Evolutionary conservation across 2,113 vertebrate genomes (phyloP).

Genomic region (Beaufortia kweichowensis): DNA sequence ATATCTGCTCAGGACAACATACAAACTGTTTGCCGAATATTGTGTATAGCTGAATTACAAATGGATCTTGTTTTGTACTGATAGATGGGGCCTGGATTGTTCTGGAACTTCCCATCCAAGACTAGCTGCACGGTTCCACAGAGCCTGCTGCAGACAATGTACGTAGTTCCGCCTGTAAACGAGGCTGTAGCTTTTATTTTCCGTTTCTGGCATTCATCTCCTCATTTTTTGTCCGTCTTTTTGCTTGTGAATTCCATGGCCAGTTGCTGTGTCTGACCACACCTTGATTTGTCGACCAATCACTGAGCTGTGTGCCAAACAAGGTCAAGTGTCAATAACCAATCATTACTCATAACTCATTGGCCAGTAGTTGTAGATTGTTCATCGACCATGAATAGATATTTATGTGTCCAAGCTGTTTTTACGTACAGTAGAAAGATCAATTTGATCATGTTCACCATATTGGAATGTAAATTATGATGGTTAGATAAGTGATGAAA

Average conservation of each 20-base stretch:
- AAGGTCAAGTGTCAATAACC: constrained; percentile 37
- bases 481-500: no score
- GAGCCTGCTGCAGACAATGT: constrained; percentile 76
- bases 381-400: constrained; percentile 11
- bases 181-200: constrained; percentile 51
- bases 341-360: constrained; percentile 39
- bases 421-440: background rate
- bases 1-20: background rate
- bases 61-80: constrained; percentile 64
- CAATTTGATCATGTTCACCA: background rate
- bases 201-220: constrained; percentile 61
- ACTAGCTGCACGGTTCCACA: constrained; percentile 73
- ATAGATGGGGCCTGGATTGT: constrained; percentile 75
- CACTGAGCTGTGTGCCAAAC: constrained; percentile 44
- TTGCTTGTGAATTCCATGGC: constrained; percentile 39
- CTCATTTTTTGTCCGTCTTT: constrained; percentile 41
- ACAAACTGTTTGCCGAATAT: constrained; percentile 11
- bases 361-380: constrained; percentile 26
- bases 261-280: constrained; percentile 32
- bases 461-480: background rate
- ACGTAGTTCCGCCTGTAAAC: constrained; percentile 64
- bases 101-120: constrained; percentile 74
- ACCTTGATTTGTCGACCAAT: constrained; percentile 39
- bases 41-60: constrained; percentile 48
- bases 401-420: background rate